phyloP scores from a whole-genome alignment of 2,113 vertebrate species.

The Kryptolebias marmoratus region DNA sequence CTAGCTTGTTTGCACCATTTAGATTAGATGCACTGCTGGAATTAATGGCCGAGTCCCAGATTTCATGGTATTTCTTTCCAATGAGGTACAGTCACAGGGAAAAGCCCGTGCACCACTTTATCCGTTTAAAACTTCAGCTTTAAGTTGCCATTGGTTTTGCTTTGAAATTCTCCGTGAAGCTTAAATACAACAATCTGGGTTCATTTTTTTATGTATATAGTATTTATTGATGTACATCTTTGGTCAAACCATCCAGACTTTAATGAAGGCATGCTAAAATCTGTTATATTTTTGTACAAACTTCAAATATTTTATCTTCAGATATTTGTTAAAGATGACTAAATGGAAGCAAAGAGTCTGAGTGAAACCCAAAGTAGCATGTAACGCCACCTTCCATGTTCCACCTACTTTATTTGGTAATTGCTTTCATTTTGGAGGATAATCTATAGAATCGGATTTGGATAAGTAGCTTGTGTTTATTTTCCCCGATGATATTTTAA shows the following conservation, averaged over 20 bases:
- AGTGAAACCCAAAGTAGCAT: slow-evolving; percentile 45
- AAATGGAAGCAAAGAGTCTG: slow-evolving; percentile 27
- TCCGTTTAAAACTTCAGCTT: not conserved
- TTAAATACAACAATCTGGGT: not conserved
- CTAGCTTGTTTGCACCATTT: slow-evolving; percentile 65
- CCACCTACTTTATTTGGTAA: slow-evolving; percentile 34
- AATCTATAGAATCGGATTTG: slow-evolving; percentile 77
- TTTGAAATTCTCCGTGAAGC: not conserved
- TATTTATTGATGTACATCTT: not conserved
- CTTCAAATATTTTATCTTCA: slow-evolving; percentile 23
- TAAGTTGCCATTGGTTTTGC: slow-evolving; percentile 13
- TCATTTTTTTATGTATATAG: not conserved
- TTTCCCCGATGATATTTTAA: slow-evolving; percentile 74
- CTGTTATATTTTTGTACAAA: slow-evolving; percentile 5
- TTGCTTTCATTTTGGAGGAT: slow-evolving; percentile 67
- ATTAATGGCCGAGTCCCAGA: slow-evolving; percentile 65
- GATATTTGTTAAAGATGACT: slow-evolving; percentile 32
- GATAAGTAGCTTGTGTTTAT: slow-evolving; percentile 79
- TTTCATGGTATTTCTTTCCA: slow-evolving; percentile 65
- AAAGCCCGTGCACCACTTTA: slow-evolving; percentile 27
- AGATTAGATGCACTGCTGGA: slow-evolving; percentile 77
- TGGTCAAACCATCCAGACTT: not conserved
- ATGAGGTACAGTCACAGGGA: slow-evolving; percentile 50
- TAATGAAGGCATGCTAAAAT: not conserved
- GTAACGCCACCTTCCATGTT: slow-evolving; percentile 28